Evolutionary conservation across 2,113 vertebrate genomes (phyloP).

Genomic region (Platichthys flesus): DNA sequence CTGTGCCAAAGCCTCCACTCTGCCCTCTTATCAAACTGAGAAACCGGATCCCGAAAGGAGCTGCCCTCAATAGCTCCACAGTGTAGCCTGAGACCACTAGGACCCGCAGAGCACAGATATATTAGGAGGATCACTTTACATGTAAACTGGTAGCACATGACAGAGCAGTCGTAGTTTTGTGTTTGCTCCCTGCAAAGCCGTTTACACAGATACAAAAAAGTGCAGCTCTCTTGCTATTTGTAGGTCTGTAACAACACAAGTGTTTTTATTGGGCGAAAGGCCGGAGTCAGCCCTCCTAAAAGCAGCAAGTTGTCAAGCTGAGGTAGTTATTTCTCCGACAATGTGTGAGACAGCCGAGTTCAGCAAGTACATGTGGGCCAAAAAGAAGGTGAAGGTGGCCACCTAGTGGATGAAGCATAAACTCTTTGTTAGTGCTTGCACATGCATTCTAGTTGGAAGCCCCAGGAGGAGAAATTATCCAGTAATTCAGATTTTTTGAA

Average conservation of each 20-base stretch:
- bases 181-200: conserved; percentile 40
- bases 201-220: conserved; percentile 24
- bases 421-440: neutral
- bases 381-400: conserved; percentile 45
- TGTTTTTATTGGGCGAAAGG: conserved; percentile 40
- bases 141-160: conserved; percentile 59
- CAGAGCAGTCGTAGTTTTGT: conserved; percentile 21
- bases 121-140: conserved; percentile 61
- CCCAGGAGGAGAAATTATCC: neutral
- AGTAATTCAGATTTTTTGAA: neutral
- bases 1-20: conserved; percentile 65
- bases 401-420: conserved; percentile 55
- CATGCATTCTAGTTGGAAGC: neutral
- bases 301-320: conserved; percentile 29
- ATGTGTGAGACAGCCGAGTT: conserved; percentile 42
- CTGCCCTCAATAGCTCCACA: conserved; percentile 62
- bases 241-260: conserved; percentile 24
- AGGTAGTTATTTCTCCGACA: conserved; percentile 41
- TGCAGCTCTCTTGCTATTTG: conserved; percentile 19
- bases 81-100: conserved; percentile 63
- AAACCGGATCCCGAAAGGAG: conserved; percentile 65
- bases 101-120: conserved; percentile 39
- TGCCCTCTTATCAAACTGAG: conserved; percentile 73
- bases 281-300: conserved; percentile 41
- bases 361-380: conserved; percentile 1